Evolutionary conservation across 2,888 invertebrate species (phyloP).

Genomic region (Machimus rusticus): DNA sequence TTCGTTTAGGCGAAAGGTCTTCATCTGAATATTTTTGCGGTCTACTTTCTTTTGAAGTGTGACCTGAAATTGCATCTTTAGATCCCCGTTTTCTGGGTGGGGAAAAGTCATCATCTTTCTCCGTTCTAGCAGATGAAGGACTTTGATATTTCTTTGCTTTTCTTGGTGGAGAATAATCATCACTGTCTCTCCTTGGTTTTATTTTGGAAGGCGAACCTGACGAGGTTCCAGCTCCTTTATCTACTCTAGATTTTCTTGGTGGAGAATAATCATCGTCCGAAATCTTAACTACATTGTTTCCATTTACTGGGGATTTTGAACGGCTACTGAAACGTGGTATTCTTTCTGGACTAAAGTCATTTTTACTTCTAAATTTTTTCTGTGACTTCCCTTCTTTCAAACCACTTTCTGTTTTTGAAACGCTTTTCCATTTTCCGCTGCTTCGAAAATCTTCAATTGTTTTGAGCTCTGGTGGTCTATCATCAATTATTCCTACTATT

Average conservation of each 20-base stretch:
- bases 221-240: background rate
- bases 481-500: constrained; percentile 87
- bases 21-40: background rate
- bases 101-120: background rate
- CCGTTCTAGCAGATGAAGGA: background rate
- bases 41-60: background rate
- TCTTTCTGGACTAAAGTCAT: background rate
- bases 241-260: background rate
- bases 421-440: constrained; percentile 56
- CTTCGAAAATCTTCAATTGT: constrained; percentile 48
- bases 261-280: background rate
- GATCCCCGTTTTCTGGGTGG: background rate
- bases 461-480: constrained; percentile 72
- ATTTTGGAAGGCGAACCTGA: background rate
- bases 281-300: background rate
- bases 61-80: background rate
- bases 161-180: background rate
- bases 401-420: background rate
- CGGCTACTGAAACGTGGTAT: background rate
- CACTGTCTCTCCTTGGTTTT: background rate
- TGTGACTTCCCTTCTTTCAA: background rate
- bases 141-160: background rate
- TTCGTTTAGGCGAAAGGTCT: background rate
- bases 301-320: background rate
- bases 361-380: background rate